Evolutionary conservation across 2,797 vertebrate genomes (phyloP).

Genomic region (Muscicapa striata): DNA sequence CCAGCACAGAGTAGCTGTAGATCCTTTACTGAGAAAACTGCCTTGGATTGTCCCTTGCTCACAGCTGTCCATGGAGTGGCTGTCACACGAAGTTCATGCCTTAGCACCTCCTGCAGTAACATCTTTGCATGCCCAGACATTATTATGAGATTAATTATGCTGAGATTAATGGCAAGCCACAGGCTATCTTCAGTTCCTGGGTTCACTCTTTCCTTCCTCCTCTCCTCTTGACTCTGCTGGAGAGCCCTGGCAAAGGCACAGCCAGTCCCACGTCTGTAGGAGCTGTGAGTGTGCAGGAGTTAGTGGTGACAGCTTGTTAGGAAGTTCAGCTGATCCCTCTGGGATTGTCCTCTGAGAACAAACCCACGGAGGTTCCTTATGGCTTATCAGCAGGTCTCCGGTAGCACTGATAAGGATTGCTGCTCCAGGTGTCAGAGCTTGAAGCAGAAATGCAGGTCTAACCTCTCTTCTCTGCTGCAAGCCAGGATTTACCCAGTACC

Average conservation of each 20-base stretch:
- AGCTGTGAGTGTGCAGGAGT: neutral
- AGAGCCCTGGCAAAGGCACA: neutral
- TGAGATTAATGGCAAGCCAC: neutral
- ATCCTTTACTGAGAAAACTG: neutral
- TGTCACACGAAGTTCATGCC: neutral
- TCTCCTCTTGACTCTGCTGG: neutral
- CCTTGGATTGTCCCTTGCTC: neutral
- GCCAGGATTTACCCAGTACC: neutral
- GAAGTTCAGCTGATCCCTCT: neutral
- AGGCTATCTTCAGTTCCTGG: neutral
- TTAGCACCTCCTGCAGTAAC: conserved; percentile 7
- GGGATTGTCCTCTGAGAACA: neutral
- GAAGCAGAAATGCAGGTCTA: conserved; percentile 19
- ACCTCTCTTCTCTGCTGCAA: neutral
- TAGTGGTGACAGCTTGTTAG: neutral
- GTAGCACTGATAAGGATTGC: neutral
- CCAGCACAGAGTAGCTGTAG: neutral
- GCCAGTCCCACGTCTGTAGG: neutral
- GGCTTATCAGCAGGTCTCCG: neutral
- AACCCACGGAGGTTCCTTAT: neutral
- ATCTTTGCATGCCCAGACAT: neutral
- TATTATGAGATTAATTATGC: neutral
- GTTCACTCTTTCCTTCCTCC: neutral
- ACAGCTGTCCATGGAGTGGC: neutral
- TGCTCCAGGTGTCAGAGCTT: neutral